These are phyloP conservation scores for Hirtodrosophila cameraria DNA, from an alignment of 2,888 invertebrate species.

Conservation along the genomic window DNA sequence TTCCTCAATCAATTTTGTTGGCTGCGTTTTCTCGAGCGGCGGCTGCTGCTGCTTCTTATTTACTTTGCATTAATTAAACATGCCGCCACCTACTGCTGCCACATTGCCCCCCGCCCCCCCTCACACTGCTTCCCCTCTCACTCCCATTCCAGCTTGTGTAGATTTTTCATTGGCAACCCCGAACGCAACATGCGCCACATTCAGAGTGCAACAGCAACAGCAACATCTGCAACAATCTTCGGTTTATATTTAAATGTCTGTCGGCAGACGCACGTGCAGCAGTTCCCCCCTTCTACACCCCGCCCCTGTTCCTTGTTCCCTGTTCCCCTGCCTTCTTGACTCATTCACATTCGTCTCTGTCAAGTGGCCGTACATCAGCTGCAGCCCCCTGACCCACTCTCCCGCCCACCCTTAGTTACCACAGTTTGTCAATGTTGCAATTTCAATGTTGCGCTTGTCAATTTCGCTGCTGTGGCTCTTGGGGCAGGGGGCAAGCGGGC, in stretches of 20 bases:
- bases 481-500: no score
- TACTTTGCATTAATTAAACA: slow-evolving; percentile 80
- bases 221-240: slow-evolving; percentile 77
- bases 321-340: slow-evolving; percentile 7
- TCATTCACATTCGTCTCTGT: slow-evolving; percentile 73
- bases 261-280: slow-evolving; percentile 74
- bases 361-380: slow-evolving; percentile 68
- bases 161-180: slow-evolving; percentile 63
- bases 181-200: slow-evolving; percentile 27
- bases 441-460: slow-evolving; percentile 79
- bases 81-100: slow-evolving; percentile 68
- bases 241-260: slow-evolving; percentile 79
- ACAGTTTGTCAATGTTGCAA: slow-evolving; percentile 78
- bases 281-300: slow-evolving; percentile 8
- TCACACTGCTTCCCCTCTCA: not conserved
- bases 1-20: slow-evolving; percentile 75
- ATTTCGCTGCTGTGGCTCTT: slow-evolving; percentile 56
- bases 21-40: slow-evolving; percentile 36
- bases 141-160: slow-evolving; percentile 24
- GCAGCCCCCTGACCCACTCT: slow-evolving; percentile 21
- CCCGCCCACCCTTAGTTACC: not conserved
- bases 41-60: slow-evolving; percentile 64
- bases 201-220: slow-evolving; percentile 28
- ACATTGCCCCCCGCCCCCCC: not conserved
- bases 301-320: not conserved